Evolutionary conservation across 2,113 vertebrate species (phyloP).

Genomic region (Crypturellus undulatus): DNA sequence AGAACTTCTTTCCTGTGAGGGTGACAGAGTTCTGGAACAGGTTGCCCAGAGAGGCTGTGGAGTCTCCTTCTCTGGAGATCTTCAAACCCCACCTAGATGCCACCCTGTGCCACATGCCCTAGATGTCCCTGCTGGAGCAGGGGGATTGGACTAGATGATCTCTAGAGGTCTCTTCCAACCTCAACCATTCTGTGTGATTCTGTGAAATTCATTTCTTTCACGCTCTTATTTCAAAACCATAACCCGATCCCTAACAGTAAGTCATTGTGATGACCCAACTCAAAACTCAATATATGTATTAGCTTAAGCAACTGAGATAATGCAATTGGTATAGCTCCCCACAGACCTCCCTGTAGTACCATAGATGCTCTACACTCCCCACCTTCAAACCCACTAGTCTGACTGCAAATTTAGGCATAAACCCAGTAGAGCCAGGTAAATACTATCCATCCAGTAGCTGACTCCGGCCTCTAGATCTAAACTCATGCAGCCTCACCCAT

Average conservation of each 20-base stretch:
- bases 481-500: background rate
- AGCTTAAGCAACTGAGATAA: background rate
- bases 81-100: too few relatives aligned
- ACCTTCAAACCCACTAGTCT: background rate
- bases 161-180: too few relatives aligned
- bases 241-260: background rate
- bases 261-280: background rate
- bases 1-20: too few relatives aligned
- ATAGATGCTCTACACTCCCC: background rate
- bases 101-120: too few relatives aligned
- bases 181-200: too few relatives aligned
- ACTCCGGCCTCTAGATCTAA: background rate
- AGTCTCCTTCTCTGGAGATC: too few relatives aligned
- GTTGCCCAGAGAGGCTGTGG: too few relatives aligned
- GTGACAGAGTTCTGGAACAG: too few relatives aligned
- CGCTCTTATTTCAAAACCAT: background rate
- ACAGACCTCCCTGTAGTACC: background rate
- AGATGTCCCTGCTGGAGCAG: too few relatives aligned
- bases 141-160: too few relatives aligned
- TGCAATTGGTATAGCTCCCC: background rate
- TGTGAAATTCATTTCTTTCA: background rate
- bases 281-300: background rate
- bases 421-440: background rate
- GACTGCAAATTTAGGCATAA: background rate
- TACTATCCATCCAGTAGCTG: background rate